A percentile compares a stretch with the other conserved stretches of the same genome.
Conservation (phyloP, 2,888 invertebrate genomes). For the Chalcosyrphus nemorum region DNA sequence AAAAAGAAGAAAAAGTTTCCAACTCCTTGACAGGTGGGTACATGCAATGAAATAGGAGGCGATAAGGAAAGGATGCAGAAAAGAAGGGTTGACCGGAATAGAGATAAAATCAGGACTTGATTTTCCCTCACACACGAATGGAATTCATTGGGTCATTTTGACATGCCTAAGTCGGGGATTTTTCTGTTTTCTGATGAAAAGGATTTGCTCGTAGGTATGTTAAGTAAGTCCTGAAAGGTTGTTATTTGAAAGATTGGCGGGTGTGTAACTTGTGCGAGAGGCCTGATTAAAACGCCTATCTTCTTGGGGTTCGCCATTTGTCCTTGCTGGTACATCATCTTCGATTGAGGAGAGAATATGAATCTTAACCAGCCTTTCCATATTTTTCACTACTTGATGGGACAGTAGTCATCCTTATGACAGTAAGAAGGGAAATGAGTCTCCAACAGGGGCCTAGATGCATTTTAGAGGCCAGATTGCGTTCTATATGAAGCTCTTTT, state of each 20-base stretch:
- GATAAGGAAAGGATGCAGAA: constrained; percentile 29
- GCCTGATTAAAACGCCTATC: too few species aligned
- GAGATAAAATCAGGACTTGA: constrained; percentile 21
- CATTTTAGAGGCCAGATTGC: too few species aligned
- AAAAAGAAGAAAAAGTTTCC: neutral
- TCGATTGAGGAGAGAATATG: too few species aligned
- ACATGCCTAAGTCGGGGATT: constrained; percentile 44
- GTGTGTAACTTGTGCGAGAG: too few species aligned
- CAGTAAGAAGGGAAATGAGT: too few species aligned
- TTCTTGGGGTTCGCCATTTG: too few species aligned
- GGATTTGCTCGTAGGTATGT: constrained; percentile 17
- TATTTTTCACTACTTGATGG: too few species aligned
- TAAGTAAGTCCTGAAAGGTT: constrained; percentile 18
- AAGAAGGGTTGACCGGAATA: constrained; percentile 36
- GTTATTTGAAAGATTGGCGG: neutral
- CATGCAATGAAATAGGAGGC: neutral
- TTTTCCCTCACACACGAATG: constrained; percentile 23
- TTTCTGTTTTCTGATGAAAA: constrained; percentile 28
- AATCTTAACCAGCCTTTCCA: too few species aligned
- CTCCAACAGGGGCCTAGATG: too few species aligned
- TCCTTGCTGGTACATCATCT: too few species aligned
- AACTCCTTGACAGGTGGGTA: constrained; percentile 52
- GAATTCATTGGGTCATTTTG: constrained; percentile 12
- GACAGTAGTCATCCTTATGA: too few species aligned
- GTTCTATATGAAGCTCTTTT: too few species aligned